A percentile compares a stretch with the other conserved stretches of the same genome.
These are phyloP conservation scores for Sitodiplosis mosellana DNA, from an alignment of 1,140 invertebrate genomes.

Conservation along the genomic window DNA sequence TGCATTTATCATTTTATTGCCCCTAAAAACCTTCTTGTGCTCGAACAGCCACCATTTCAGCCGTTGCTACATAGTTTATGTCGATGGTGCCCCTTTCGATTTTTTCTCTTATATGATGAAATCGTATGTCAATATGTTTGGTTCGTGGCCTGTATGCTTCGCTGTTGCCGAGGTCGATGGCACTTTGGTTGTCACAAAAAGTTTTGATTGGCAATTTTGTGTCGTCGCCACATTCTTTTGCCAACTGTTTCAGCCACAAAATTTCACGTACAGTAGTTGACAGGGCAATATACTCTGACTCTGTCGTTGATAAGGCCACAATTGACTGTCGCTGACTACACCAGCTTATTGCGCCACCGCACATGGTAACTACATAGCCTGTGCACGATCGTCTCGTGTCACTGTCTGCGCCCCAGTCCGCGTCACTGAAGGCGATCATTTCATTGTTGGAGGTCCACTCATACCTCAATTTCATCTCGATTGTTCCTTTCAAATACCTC, in stretches of 20 bases:
- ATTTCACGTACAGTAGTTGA: constrained; percentile 10
- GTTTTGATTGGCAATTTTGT: neutral
- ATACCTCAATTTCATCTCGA: too few species aligned
- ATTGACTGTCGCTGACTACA: constrained; percentile 17
- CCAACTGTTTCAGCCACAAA: constrained; percentile 12
- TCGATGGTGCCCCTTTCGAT: neutral
- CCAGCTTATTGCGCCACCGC: constrained; percentile 17
- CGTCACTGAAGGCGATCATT: constrained; percentile 10
- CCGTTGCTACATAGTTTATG: neutral
- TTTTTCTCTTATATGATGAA: constrained; percentile 12
- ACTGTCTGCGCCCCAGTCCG: constrained; percentile 16
- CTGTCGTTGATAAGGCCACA: constrained; percentile 19
- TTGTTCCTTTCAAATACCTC: too few species aligned
- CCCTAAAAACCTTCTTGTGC: too few species aligned
- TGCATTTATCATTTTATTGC: too few species aligned
- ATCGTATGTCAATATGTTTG: constrained; percentile 24
- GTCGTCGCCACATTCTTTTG: constrained; percentile 4
- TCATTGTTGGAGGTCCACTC: neutral
- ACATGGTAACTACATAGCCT: constrained; percentile 15
- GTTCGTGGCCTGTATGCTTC: constrained; percentile 7
- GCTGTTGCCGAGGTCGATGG: constrained; percentile 3
- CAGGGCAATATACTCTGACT: constrained; percentile 20
- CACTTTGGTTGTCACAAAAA: constrained; percentile 2
- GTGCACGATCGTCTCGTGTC: constrained; percentile 11
- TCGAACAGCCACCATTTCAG: neutral